Conservation (phyloP, 2,797 vertebrate species). For the Siniperca undulata region DNA sequence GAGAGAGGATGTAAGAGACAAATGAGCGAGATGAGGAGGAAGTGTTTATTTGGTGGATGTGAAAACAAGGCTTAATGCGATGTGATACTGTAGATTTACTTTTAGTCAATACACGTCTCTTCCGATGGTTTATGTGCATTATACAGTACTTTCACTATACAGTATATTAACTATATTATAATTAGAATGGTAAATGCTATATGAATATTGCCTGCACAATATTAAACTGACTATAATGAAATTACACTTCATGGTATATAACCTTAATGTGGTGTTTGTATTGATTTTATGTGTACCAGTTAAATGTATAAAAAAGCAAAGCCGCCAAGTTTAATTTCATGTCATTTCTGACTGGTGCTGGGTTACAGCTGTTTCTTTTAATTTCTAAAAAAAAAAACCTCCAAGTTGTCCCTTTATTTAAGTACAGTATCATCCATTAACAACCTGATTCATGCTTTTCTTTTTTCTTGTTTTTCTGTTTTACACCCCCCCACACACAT, state of each 20-base stretch:
- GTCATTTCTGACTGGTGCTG: neutral
- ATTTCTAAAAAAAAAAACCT: neutral
- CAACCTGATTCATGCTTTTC: neutral
- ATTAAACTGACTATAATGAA: slow-evolving; percentile 23
- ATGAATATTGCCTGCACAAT: slow-evolving; percentile 12
- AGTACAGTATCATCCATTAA: neutral
- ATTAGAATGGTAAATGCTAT: slow-evolving; percentile 26
- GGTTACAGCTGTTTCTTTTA: neutral
- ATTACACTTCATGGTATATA: slow-evolving; percentile 19
- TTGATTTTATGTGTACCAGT: slow-evolving; percentile 9
- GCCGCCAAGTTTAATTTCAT: neutral
- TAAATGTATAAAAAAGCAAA: slow-evolving; percentile 16
- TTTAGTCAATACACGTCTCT: slow-evolving; percentile 26
- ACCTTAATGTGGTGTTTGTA: slow-evolving; percentile 7
- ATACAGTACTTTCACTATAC: slow-evolving; percentile 9
- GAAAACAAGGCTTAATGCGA: neutral
- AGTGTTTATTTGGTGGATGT: neutral
- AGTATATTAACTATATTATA: slow-evolving; percentile 30
- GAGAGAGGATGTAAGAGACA: slow-evolving; percentile 5
- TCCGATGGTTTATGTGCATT: slow-evolving; percentile 1
- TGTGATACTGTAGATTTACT: slow-evolving; percentile 19
- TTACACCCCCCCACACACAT: neutral
- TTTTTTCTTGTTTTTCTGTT: neutral
- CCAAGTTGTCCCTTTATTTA: neutral
- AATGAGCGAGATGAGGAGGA: slow-evolving; percentile 25